phyloP scores from a whole-genome alignment of 2,113 vertebrate genomes.

The Poecilia latipinna region DNA sequence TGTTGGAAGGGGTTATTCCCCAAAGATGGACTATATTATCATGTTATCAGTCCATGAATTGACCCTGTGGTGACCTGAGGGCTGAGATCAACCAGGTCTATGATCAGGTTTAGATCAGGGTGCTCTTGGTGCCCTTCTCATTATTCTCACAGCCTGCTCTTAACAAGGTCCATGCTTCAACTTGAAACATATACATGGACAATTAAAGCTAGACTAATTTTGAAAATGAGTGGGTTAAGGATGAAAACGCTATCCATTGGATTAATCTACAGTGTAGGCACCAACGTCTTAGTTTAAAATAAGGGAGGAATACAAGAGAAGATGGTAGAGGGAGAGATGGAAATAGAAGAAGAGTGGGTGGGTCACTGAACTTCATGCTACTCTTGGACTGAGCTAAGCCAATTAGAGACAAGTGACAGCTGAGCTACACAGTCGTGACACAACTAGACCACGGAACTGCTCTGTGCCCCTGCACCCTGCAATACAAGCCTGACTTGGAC shows the following conservation, averaged over 20 bases:
- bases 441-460: constrained; percentile 71
- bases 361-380: constrained; percentile 75
- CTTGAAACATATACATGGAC: not conserved
- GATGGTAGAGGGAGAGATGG: constrained; percentile 17
- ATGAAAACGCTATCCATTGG: not conserved
- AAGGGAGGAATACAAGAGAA: constrained; percentile 33
- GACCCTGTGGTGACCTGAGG: constrained; percentile 62
- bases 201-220: constrained; percentile 7
- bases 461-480: constrained; percentile 57
- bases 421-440: constrained; percentile 75
- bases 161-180: constrained; percentile 5
- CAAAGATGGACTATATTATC: constrained; percentile 52
- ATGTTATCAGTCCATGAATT: constrained; percentile 58
- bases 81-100: constrained; percentile 68
- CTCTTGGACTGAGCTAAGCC: constrained; percentile 68
- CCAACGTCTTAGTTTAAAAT: constrained; percentile 35
- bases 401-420: constrained; percentile 83
- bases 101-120: constrained; percentile 66
- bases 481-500: constrained; percentile 53
- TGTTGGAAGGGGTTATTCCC: constrained; percentile 40
- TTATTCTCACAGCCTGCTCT: constrained; percentile 28
- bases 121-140: constrained; percentile 29
- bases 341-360: constrained; percentile 38
- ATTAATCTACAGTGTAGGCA: constrained; percentile 29
- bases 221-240: constrained; percentile 1